Evolutionary conservation across 1,140 invertebrate species (phyloP).

Genomic region (Stratiolaelaps scimitus): DNA sequence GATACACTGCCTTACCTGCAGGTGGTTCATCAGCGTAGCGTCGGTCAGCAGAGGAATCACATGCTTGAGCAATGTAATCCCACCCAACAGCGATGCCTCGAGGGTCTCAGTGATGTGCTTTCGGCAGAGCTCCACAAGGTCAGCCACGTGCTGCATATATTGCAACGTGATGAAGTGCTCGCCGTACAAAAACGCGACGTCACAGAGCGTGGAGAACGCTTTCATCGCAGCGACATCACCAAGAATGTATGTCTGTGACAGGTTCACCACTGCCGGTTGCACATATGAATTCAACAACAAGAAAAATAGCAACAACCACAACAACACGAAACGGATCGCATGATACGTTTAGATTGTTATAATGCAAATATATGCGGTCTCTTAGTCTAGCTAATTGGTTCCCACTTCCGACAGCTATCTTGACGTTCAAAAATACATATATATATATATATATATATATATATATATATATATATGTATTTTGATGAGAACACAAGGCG

Average conservation of each 20-base stretch:
- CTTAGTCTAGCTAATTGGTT: too few species aligned
- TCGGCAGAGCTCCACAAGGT: conserved; percentile 52
- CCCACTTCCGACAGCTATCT: too few species aligned
- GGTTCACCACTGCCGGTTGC: conserved; percentile 26
- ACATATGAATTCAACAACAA: not conserved
- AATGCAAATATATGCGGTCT: too few species aligned
- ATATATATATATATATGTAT: too few species aligned
- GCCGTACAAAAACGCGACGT: conserved; percentile 75
- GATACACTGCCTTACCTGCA: conserved; percentile 56
- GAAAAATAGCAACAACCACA: not conserved
- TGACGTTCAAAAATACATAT: too few species aligned
- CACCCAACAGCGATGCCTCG: conserved; percentile 76
- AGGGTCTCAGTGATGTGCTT: conserved; percentile 62
- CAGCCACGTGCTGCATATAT: conserved; percentile 81
- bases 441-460: too few species aligned
- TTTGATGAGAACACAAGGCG: too few species aligned
- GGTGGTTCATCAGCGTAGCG: conserved; percentile 65
- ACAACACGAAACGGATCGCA: too few species aligned
- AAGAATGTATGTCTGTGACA: conserved; percentile 39
- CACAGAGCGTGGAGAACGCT: conserved; percentile 71
- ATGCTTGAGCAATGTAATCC: conserved; percentile 57
- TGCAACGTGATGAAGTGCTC: conserved; percentile 85
- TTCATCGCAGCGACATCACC: conserved; percentile 70
- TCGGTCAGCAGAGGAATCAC: conserved; percentile 70
- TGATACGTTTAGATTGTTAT: too few species aligned